Conservation (phyloP, 2,797 vertebrate genomes). For the Corythornis leucogaster region DNA sequence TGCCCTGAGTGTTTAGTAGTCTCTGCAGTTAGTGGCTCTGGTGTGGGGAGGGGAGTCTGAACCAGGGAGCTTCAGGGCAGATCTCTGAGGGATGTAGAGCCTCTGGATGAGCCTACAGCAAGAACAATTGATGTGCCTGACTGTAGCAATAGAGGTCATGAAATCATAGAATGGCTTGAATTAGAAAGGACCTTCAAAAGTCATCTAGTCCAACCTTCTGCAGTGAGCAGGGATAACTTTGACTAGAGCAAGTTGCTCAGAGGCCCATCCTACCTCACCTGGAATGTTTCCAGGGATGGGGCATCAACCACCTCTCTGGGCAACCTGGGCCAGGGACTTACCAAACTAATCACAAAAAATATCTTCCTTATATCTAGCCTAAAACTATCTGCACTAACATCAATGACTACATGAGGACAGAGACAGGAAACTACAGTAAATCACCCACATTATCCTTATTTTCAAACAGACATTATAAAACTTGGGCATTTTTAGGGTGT, state of each 20-base stretch:
- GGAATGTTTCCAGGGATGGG: neutral
- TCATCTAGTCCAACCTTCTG: neutral
- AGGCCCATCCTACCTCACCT: neutral
- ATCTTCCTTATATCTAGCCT: neutral
- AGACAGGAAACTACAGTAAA: neutral
- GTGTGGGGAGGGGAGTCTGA: neutral
- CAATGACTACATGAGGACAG: neutral
- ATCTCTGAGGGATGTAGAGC: neutral
- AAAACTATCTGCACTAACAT: neutral
- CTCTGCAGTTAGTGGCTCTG: neutral
- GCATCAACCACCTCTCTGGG: neutral
- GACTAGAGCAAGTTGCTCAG: neutral
- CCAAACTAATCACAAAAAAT: neutral
- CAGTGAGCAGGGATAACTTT: neutral
- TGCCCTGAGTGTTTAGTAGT: neutral
- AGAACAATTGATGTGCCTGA: too few species aligned
- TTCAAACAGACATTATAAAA: neutral
- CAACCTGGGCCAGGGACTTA: neutral
- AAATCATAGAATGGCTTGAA: neutral
- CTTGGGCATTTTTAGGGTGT: neutral
- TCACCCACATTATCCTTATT: neutral
- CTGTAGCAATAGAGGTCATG: neutral
- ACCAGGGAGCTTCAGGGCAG: neutral
- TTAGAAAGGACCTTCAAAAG: neutral
- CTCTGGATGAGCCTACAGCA: neutral